Evolutionary conservation across 2,888 invertebrate genomes (phyloP), one percentile per base, ranked within the genome.

Genomic region (Aquatica leii): DNA sequence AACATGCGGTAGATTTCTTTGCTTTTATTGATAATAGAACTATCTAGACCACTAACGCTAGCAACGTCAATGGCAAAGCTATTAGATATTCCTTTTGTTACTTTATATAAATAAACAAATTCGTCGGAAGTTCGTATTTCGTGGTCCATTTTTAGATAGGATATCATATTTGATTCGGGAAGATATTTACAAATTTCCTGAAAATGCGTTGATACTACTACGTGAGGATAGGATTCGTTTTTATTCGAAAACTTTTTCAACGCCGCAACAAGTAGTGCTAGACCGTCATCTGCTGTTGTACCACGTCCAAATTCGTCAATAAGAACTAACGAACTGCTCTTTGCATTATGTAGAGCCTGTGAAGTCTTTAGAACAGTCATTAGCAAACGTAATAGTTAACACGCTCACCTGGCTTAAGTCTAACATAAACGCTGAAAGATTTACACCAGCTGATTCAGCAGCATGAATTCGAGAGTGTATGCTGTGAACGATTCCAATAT

Each of bases 291-390:
- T 77, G 89, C 86, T 0, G 86, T 82, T 1, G 96, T 95, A 63
- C 95, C 94, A 78, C 91, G 90, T 2, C 95, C 96, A 83, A 96
- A 94, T 83, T 96, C 96, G 81, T 97, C 97, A 35, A 96, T 84
- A 24, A 97, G 83, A 0, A 97, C 84, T 1, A 97, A 81, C 0
- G 94, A 93, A 65, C 84, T 82, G 0, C 84, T 78, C 0, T 86
- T 86, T 0, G 90, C 87, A 69, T 87, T 87, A 69, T 87, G 84
- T 1, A 94, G 79, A 1, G 92, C 90, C 14, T 87, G 82, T 1
- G 92, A 85, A 83, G 93, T 88, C 93, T 94, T 35, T 14, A 64
- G n/a, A 66, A 35, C 46, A 12, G 31, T n/a, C n/a, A n/a, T n/a
- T n/a, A n/a, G n/a, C n/a, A n/a, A n/a, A n/a, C n/a, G n/a, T n/a